Evolutionary conservation across 2,888 invertebrate genomes (phyloP), one percentile per base, ranked within the genome.

Genomic region (Drosophila monieri): DNA sequence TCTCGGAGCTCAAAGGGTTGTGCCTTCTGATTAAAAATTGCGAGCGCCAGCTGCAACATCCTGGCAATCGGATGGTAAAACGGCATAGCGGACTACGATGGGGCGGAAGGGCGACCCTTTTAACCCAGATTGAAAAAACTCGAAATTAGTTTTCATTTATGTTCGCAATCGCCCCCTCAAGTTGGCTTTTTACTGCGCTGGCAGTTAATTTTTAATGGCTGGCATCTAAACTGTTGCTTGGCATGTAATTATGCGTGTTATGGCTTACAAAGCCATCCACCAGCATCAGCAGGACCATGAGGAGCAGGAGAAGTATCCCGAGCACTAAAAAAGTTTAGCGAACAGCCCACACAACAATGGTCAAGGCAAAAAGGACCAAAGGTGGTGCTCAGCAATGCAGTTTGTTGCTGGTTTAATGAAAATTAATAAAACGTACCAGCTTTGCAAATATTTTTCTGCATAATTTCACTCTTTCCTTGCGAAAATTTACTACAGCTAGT

Each of bases 121-220:
- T 86, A 86, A 79, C 89, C 89, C 83, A 86, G 83, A 88, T 86
- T 88, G 84, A 78, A 81, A 65, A 81, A 88, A 80, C 85, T 83
- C 71, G 77, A 88, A 86, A 88, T 88, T 88, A 88, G 88, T 85
- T 88, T 88, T 76, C 80, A 88, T 86, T 88, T 85, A 77, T 77
- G 85, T 65, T 73, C 72, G 46, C 35, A 41, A 37, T 18, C 41
- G 14, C 37, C 39, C 41, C 30, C 32, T 43, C 25, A 54, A 62
- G 62, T 62, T 46, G 46, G 62, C 79, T 70, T 74, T 78, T 67
- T 61, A 73, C 73, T 56, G 70, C 65, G 74, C 32, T 60, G 54
- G 79, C 79, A 76, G 85, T 87, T 87, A 81, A 87, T 84, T 84
- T 84, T 84, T 84, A 87, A 87, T 80, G 77, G 71, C 53, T 64